Percentiles rank a stretch among this genome's conserved stretches.
Conservation (phyloP, 2,888 invertebrate genomes). For the Caenorhabditis wallacei region DNA sequence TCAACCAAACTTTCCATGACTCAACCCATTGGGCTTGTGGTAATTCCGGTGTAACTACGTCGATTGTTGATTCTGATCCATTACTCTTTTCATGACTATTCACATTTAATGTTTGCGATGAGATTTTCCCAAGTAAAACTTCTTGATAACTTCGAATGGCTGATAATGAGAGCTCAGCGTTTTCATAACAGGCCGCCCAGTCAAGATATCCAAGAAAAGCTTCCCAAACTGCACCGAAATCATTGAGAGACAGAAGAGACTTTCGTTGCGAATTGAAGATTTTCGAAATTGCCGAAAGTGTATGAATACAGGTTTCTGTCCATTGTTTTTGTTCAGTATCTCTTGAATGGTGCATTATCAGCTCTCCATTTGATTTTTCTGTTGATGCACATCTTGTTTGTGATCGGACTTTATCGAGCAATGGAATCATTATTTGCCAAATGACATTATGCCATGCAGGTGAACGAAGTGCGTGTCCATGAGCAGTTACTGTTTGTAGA, state of each 20-base stretch:
- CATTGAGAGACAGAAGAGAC: constrained; percentile 86
- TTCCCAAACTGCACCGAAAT: constrained; percentile 95
- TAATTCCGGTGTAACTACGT: constrained; percentile 69
- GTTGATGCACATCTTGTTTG: constrained; percentile 78
- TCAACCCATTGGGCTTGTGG: constrained; percentile 79
- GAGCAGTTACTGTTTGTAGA: constrained; percentile 97
- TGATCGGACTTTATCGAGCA: constrained; percentile 92
- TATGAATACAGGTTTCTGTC: constrained; percentile 82
- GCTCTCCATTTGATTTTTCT: constrained; percentile 87
- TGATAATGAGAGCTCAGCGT: constrained; percentile 94
- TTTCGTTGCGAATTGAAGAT: constrained; percentile 81
- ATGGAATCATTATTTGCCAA: constrained; percentile 94
- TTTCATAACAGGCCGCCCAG: constrained; percentile 91
- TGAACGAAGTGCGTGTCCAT: constrained; percentile 84
- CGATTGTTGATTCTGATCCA: constrained; percentile 51
- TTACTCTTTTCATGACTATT: constrained; percentile 69
- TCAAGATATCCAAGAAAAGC: constrained; percentile 95
- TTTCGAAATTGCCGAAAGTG: constrained; percentile 83
- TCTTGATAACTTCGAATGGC: constrained; percentile 98
- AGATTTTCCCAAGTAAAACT: constrained; percentile 76
- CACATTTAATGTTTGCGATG: constrained; percentile 75
- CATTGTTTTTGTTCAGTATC: constrained; percentile 89
- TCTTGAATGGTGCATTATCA: constrained; percentile 94
- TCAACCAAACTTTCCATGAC: constrained; percentile 77
- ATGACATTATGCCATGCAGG: constrained; percentile 90